Percentiles rank a stretch among this genome's conserved stretches.
Evolutionary conservation across 2,888 invertebrate species (phyloP).

Genomic region (Diarsia mendica): DNA sequence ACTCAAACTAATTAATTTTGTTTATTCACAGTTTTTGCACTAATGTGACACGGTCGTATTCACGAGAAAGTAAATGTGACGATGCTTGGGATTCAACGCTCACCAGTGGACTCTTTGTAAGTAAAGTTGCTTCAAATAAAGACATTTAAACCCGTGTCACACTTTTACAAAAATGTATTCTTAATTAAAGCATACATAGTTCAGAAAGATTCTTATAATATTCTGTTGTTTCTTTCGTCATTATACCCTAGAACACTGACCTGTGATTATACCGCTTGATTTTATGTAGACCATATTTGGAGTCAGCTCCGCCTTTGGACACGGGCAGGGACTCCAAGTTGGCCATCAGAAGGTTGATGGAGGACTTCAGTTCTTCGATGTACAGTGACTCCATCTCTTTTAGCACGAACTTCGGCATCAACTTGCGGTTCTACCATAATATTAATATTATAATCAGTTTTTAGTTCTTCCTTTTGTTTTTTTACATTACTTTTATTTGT

Average conservation of each 20-base stretch:
- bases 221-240: neutral
- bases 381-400: constrained; percentile 99
- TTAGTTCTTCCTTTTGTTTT: neutral
- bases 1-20: constrained; percentile 35
- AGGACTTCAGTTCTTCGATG: constrained; percentile 99
- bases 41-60: neutral
- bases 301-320: constrained; percentile 99
- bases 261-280: constrained; percentile 99
- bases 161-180: constrained; percentile 39
- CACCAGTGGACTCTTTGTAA: neutral
- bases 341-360: constrained; percentile 99
- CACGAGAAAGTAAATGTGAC: neutral
- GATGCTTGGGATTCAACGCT: neutral
- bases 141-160: too few species aligned
- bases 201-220: constrained; percentile 25
- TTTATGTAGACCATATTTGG: constrained; percentile 99
- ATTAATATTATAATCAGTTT: neutral
- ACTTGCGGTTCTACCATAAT: constrained; percentile 95
- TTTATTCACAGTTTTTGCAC: constrained; percentile 35
- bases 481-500: neutral
- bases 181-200: neutral
- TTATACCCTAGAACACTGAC: constrained; percentile 89
- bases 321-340: constrained; percentile 99
- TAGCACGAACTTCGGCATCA: constrained; percentile 99
- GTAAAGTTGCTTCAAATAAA: neutral